Percentiles rank a stretch among this genome's conserved stretches.
Evolutionary conservation across 2,888 invertebrate species (phyloP).

Genomic region (Agrotis puta): DNA sequence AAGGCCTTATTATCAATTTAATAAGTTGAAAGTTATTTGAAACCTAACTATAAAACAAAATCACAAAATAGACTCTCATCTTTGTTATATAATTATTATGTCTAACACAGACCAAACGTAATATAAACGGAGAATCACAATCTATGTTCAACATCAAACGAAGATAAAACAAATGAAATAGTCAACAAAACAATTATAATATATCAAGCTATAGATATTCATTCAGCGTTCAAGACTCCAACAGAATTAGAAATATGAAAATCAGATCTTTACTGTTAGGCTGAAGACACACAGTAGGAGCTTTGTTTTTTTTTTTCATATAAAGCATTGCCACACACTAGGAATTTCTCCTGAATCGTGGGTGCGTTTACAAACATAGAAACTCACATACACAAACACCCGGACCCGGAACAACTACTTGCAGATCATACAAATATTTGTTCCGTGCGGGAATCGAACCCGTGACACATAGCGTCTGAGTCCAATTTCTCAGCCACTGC

Average conservation of each 20-base stretch:
- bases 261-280: constrained; percentile 2
- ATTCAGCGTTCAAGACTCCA: not conserved
- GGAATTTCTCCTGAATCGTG: too few species aligned
- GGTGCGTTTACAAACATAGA: too few species aligned
- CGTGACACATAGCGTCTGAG: too few species aligned
- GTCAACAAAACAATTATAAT: not conserved
- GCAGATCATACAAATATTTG: too few species aligned
- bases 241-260: constrained; percentile 27
- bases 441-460: too few species aligned
- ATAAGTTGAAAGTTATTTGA: not conserved
- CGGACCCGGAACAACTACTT: too few species aligned
- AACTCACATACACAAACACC: too few species aligned
- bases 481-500: too few species aligned
- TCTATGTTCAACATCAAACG: not conserved
- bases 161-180: not conserved
- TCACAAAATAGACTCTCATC: not conserved
- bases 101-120: not conserved
- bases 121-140: not conserved
- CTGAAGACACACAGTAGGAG: not conserved
- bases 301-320: too few species aligned
- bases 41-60: not conserved
- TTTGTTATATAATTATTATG: too few species aligned
- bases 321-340: too few species aligned
- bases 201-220: constrained; percentile 32
- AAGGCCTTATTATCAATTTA: too few species aligned